phyloP scores from a whole-genome alignment of 2,113 vertebrate genomes.

The Mionectes macconnelli region DNA sequence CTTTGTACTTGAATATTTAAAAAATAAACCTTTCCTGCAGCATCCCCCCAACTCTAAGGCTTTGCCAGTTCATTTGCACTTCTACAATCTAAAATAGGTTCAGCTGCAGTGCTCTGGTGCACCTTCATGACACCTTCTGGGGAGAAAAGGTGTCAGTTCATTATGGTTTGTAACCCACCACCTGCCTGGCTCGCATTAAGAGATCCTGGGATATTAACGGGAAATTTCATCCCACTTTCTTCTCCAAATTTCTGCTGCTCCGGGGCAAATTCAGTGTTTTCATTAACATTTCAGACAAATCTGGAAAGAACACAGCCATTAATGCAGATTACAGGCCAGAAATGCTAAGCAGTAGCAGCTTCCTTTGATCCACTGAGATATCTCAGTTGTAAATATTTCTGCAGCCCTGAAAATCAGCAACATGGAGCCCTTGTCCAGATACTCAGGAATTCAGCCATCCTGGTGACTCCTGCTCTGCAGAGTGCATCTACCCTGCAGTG shows the following conservation, averaged over 20 bases:
- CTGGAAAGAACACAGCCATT: constrained; percentile 35
- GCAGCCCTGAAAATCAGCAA: background rate
- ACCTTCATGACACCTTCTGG: background rate
- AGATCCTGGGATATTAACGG: background rate
- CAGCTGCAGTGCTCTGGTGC: background rate
- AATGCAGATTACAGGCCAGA: constrained; percentile 48
- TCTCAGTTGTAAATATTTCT: constrained; percentile 31
- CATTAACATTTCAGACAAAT: constrained; percentile 61
- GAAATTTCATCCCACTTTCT: background rate
- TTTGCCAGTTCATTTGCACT: background rate
- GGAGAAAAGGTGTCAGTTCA: background rate
- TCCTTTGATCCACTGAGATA: constrained; percentile 37
- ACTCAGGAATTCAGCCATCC: background rate
- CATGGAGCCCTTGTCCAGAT: background rate
- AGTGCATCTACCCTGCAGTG: background rate
- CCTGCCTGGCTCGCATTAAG: background rate
- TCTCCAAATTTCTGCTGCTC: constrained; percentile 11
- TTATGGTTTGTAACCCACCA: background rate
- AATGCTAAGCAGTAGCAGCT: constrained; percentile 42
- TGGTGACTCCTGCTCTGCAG: background rate
- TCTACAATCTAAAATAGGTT: background rate
- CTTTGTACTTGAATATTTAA: background rate
- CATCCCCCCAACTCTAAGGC: background rate
- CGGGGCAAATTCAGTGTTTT: constrained; percentile 42
- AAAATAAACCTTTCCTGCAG: background rate